phyloP scores from a whole-genome alignment of 2,113 vertebrate genomes.

The Perca flavescens region DNA sequence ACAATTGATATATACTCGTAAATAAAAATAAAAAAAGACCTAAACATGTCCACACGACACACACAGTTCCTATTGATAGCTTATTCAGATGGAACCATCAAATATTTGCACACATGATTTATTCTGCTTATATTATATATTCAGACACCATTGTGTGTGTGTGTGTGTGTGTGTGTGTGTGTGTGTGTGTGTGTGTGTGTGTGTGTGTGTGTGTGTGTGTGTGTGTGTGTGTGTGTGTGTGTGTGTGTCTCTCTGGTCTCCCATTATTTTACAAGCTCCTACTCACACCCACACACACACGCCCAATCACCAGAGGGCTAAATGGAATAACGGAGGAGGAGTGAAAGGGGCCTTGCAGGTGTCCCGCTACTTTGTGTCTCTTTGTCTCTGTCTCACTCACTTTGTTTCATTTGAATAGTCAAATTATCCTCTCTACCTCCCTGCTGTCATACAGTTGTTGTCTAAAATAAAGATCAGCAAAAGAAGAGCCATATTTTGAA shows the following conservation, averaged over 20 bases:
- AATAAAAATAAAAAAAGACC: constrained; percentile 26
- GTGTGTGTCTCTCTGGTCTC: constrained; percentile 9
- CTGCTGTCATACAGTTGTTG: not conserved
- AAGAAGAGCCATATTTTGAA: not conserved
- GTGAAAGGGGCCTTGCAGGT: constrained; percentile 45
- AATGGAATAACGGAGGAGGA: constrained; percentile 40
- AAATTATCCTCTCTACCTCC: not conserved
- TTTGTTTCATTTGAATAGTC: constrained; percentile 19
- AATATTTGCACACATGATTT: constrained; percentile 72
- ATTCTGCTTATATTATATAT: constrained; percentile 57
- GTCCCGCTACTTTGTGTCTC: constrained; percentile 22
- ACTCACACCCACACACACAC: constrained; percentile 51
- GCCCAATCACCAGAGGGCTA: constrained; percentile 63
- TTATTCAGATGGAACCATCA: constrained; percentile 66
- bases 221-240: not conserved
- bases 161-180: constrained; percentile 5
- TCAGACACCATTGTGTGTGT: constrained; percentile 64
- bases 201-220: constrained; percentile 21
- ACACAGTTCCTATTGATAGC: constrained; percentile 28
- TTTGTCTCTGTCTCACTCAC: constrained; percentile 38
- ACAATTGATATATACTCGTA: not conserved
- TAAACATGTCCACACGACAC: constrained; percentile 27
- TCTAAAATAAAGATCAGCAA: not conserved
- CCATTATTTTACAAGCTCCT: constrained; percentile 54
- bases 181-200: constrained; percentile 7